A percentile compares a stretch with the other conserved stretches of the same genome.
phyloP scores from a whole-genome alignment of 2,113 vertebrate species.

The Erinaceus europaeus region DNA sequence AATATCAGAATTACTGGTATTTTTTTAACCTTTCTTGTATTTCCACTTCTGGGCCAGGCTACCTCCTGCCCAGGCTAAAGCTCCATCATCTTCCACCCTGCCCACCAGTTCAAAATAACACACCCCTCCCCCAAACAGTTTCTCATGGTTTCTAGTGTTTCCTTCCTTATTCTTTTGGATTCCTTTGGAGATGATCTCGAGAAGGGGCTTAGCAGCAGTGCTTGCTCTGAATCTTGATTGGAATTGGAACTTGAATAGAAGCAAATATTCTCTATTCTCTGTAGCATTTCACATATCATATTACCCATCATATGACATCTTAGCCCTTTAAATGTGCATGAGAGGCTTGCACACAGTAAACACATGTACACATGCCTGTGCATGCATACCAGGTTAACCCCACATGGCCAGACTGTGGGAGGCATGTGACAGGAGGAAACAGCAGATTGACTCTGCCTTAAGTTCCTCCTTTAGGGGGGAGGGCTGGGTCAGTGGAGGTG shows the following conservation, averaged over 20 bases:
- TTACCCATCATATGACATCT: background rate
- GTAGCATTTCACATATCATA: background rate
- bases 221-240: background rate
- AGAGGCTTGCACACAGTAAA: accelerated
- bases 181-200: background rate
- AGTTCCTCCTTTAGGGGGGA: background rate
- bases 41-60: background rate
- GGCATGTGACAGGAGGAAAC: too few species aligned
- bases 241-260: background rate
- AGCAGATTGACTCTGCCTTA: accelerated
- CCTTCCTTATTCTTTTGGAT: background rate
- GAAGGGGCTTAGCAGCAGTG: background rate
- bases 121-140: accelerated
- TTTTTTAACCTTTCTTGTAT: background rate
- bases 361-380: accelerated
- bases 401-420: too few species aligned
- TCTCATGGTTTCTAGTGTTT: background rate
- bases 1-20: background rate
- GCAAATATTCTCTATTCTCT: background rate
- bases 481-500: too few species aligned
- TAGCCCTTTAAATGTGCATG: too few species aligned
- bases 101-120: background rate
- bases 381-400: too few species aligned
- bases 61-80: background rate
- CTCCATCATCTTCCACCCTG: too few species aligned